These are phyloP conservation scores for Antheraea mylitta DNA, from an alignment of 1,140 invertebrate genomes.

Conservation along the genomic window DNA sequence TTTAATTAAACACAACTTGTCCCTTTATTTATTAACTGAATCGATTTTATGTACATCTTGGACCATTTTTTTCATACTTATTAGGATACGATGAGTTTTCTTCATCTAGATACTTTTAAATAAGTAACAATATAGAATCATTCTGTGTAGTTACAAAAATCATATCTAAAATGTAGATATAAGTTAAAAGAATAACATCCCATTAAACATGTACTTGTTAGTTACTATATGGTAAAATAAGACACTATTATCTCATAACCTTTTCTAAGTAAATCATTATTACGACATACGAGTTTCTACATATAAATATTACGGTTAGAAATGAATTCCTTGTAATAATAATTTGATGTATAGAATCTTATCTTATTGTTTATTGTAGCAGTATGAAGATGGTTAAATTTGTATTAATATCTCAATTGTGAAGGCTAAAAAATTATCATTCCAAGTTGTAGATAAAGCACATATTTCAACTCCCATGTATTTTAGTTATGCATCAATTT, in stretches of 20 bases:
- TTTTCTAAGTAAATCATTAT: background rate
- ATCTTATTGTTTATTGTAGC: background rate
- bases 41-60: too few species aligned
- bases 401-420: slow-evolving; percentile 1
- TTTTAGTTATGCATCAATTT: slow-evolving; percentile 11
- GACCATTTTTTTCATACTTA: too few species aligned
- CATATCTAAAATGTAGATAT: background rate
- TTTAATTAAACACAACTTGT: too few species aligned
- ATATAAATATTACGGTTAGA: background rate
- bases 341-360: background rate
- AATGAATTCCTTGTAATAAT: slow-evolving; percentile 1
- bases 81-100: too few species aligned
- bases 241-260: background rate
- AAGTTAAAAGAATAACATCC: background rate
- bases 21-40: too few species aligned
- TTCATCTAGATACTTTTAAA: too few species aligned
- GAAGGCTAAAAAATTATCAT: slow-evolving; percentile 1
- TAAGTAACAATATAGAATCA: too few species aligned
- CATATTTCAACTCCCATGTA: background rate
- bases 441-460: slow-evolving; percentile 11
- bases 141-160: background rate
- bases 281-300: background rate
- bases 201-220: background rate
- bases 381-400: background rate
- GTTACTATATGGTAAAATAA: background rate